Evolutionary conservation across 2,113 vertebrate species (phyloP).

Genomic region (Chaenocephalus aceratus): DNA sequence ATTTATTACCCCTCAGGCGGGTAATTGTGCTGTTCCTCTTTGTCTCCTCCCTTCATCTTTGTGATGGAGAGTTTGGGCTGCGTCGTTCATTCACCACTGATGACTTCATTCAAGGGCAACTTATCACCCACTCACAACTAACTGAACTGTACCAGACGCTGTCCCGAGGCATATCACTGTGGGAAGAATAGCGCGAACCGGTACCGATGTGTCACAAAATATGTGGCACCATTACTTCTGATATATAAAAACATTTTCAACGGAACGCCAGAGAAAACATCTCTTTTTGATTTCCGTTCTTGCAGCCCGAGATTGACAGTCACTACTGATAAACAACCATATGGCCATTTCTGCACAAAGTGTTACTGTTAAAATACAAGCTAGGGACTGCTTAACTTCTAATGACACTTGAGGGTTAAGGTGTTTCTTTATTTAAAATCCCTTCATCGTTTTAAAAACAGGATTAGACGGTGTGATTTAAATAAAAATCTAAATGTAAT

Average conservation of each 20-base stretch:
- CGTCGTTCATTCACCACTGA: constrained; percentile 82
- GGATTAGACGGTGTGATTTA: constrained; percentile 37
- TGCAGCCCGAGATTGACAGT: constrained; percentile 4
- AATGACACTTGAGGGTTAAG: constrained; percentile 10
- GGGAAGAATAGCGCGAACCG: constrained; percentile 52
- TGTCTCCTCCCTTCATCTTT: constrained; percentile 82
- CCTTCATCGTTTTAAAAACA: constrained; percentile 23
- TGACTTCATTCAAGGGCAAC: constrained; percentile 83
- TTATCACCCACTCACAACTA: constrained; percentile 82
- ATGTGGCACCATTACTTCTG: constrained; percentile 26
- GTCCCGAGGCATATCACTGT: constrained; percentile 71
- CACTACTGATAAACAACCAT: neutral
- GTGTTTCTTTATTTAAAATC: constrained; percentile 28
- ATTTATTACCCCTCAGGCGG: constrained; percentile 81
- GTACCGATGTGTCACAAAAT: constrained; percentile 54
- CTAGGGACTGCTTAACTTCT: constrained; percentile 6
- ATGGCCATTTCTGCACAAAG: neutral
- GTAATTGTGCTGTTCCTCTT: constrained; percentile 79
- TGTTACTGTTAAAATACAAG: neutral
- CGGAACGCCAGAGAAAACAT: constrained; percentile 13
- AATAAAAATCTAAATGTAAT: constrained; percentile 25
- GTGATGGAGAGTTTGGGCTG: constrained; percentile 82
- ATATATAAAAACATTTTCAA: constrained; percentile 43
- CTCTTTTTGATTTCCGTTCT: constrained; percentile 7
- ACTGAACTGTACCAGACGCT: constrained; percentile 69